These are phyloP conservation scores for Rhagophthalmus giganteus DNA, from an alignment of 2,888 invertebrate species.

Conservation along the genomic window DNA sequence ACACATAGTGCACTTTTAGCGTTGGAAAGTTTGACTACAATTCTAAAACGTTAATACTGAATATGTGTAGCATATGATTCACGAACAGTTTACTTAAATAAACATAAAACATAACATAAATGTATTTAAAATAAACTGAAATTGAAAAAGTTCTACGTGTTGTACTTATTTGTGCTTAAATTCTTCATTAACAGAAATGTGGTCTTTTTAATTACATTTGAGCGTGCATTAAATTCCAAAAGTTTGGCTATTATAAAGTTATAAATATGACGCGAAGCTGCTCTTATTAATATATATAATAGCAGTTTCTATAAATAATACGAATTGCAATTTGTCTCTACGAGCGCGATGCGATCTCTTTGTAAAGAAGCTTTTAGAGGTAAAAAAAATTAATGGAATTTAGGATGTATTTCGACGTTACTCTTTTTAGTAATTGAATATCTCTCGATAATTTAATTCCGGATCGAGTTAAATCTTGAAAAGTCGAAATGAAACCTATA, in stretches of 20 bases:
- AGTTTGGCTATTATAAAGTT: slow-evolving; percentile 15
- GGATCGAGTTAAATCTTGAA: slow-evolving; percentile 12
- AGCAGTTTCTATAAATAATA: neutral
- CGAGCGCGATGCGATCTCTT: slow-evolving; percentile 5
- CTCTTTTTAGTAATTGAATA: slow-evolving; percentile 15
- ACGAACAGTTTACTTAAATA: no score
- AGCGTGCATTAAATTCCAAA: slow-evolving; percentile 15
- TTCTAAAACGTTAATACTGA: no score
- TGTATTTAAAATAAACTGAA: no score
- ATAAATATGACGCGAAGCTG: slow-evolving; percentile 9
- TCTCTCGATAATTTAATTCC: slow-evolving; percentile 22
- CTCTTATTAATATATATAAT: slow-evolving; percentile 7
- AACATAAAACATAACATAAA: no score
- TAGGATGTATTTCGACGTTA: slow-evolving; percentile 1
- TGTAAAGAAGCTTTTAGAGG: slow-evolving; percentile 8
- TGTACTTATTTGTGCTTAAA: no score
- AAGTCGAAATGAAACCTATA: slow-evolving; percentile 21
- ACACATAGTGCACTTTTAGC: no score
- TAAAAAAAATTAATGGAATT: slow-evolving; percentile 7
- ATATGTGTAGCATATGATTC: no score
- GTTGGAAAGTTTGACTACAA: no score
- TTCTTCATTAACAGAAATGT: no score
- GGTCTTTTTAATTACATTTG: slow-evolving; percentile 23
- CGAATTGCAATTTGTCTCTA: no score
- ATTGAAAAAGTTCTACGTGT: no score